Evolutionary conservation across 2,113 vertebrate genomes (phyloP).

Genomic region (Mustela nigripes): DNA sequence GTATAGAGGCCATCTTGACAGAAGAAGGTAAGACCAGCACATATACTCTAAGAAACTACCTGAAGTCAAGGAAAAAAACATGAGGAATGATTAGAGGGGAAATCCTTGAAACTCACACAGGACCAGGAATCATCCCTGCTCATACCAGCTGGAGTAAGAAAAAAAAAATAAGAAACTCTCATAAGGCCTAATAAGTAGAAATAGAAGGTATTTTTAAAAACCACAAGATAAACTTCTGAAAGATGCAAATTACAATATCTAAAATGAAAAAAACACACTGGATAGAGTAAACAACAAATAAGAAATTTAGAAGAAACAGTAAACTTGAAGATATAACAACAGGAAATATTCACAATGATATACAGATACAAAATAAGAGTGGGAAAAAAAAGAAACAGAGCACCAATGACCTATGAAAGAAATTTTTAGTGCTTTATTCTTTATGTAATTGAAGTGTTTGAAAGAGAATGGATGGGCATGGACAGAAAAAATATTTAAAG

Average conservation of each 20-base stretch:
- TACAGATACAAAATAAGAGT: background rate
- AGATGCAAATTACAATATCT: background rate
- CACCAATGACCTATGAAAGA: background rate
- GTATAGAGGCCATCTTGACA: background rate
- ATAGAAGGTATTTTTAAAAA: background rate
- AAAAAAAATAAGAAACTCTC: background rate
- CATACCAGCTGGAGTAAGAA: background rate
- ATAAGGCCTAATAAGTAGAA: background rate
- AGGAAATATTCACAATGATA: background rate
- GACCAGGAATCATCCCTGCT: background rate
- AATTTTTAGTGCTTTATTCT: background rate
- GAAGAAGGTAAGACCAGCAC: background rate
- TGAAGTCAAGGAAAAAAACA: background rate
- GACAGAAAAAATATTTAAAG: background rate
- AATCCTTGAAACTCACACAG: background rate
- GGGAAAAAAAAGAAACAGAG: background rate
- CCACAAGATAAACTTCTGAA: background rate
- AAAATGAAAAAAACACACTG: slow-evolving; percentile 7
- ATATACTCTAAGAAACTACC: background rate
- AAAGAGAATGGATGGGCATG: background rate
- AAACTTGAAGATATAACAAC: background rate
- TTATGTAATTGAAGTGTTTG: background rate
- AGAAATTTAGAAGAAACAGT: background rate
- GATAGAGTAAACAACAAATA: background rate
- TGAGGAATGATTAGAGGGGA: background rate